Percentiles rank a stretch among this genome's conserved stretches.
These are phyloP conservation scores for Homarus americanus DNA, from an alignment of 1,140 invertebrate genomes.

Conservation along the genomic window DNA sequence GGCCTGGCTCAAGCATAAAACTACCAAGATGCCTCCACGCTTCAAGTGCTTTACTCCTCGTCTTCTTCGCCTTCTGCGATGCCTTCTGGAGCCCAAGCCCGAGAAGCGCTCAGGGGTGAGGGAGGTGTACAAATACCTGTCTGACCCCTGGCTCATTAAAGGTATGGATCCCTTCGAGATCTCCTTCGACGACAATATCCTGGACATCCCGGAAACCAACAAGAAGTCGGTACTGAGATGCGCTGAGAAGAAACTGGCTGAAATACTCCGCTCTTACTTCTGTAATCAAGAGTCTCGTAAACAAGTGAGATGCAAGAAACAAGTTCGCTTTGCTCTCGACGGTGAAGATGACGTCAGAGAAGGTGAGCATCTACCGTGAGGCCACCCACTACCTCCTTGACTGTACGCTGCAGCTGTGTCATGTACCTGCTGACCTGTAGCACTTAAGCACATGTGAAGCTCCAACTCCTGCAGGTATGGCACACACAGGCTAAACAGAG, in stretches of 20 bases:
- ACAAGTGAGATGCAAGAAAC: constrained; percentile 80
- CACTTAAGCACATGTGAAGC: too few relatives aligned
- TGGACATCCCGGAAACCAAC: constrained; percentile 59
- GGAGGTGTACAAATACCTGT: constrained; percentile 86
- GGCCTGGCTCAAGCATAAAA: constrained; percentile 85
- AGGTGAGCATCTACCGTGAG: not conserved
- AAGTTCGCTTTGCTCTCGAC: not conserved
- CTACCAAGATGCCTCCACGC: constrained; percentile 83
- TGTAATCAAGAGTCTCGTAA: constrained; percentile 84
- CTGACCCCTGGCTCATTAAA: constrained; percentile 84
- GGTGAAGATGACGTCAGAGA: not conserved
- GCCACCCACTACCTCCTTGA: not conserved
- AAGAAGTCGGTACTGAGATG: constrained; percentile 72
- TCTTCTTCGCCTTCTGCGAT: constrained; percentile 84
- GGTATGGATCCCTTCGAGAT: constrained; percentile 75
- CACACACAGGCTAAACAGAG: too few relatives aligned
- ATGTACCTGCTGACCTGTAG: too few relatives aligned
- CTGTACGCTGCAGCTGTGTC: too few relatives aligned
- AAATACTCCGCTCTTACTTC: constrained; percentile 82
- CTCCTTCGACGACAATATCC: constrained; percentile 67
- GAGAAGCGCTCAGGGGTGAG: constrained; percentile 85
- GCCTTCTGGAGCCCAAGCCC: constrained; percentile 85
- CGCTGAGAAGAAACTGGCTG: constrained; percentile 80
- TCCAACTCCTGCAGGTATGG: too few relatives aligned
- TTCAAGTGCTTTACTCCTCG: constrained; percentile 83